Conservation (phyloP, 30 jellyfish, hydroid and myxozoan species). For the Mastigias papua region DNA sequence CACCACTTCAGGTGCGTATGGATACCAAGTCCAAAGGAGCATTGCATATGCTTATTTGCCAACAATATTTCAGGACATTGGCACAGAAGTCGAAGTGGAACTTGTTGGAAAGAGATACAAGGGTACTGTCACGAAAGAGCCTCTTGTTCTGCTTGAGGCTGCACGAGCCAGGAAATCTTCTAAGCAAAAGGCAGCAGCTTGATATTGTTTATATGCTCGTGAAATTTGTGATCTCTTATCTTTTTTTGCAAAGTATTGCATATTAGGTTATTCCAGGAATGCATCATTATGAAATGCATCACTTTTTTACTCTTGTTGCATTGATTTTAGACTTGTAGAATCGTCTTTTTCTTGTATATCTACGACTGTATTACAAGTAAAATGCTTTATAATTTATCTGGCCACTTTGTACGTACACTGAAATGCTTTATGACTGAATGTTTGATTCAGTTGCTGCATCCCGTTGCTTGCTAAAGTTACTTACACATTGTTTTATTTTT, state of each 20-base stretch:
- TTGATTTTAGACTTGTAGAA: too few species aligned
- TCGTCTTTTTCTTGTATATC: too few species aligned
- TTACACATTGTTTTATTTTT: too few species aligned
- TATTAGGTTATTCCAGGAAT: not conserved
- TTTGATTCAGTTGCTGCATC: too few species aligned
- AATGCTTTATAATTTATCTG: too few species aligned
- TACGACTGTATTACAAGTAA: too few species aligned
- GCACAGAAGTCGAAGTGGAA: conserved; percentile 92
- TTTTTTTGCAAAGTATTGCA: not conserved
- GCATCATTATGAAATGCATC: too few species aligned
- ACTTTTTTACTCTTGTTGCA: too few species aligned
- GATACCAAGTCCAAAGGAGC: conserved; percentile 92
- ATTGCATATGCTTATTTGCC: conserved; percentile 97
- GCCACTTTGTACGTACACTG: too few species aligned
- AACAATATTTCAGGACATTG: conserved; percentile 77
- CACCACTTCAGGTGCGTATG: conserved; percentile 98
- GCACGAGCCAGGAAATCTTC: conserved; percentile 82
- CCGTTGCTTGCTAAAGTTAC: too few species aligned
- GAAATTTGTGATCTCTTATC: not conserved
- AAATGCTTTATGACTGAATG: too few species aligned
- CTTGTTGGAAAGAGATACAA: conserved; percentile 86
- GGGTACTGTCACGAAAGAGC: conserved; percentile 94
- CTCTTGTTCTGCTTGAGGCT: conserved; percentile 94
- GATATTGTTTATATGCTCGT: not conserved
- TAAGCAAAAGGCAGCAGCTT: conserved; percentile 58